Evolutionary conservation across 2,113 vertebrate genomes (phyloP).

Genomic region (Ictalurus furcatus): DNA sequence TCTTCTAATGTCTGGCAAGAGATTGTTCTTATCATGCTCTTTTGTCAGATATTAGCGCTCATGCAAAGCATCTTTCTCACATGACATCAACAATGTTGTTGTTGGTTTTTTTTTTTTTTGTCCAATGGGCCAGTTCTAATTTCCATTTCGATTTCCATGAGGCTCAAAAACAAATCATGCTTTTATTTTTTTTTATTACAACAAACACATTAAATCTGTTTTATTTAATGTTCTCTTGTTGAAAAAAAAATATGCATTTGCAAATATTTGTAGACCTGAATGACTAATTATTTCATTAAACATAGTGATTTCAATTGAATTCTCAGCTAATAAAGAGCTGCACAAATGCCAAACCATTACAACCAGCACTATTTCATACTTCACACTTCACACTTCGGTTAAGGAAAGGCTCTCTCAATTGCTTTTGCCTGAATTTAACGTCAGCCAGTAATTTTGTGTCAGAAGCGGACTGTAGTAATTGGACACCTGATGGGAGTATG

Average conservation of each 20-base stretch:
- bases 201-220: neutral
- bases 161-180: neutral
- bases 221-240: neutral
- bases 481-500: neutral
- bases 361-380: neutral
- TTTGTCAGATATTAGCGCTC: neutral
- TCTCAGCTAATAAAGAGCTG: neutral
- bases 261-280: neutral
- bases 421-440: neutral
- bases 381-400: neutral
- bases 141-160: neutral
- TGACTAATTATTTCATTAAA: neutral
- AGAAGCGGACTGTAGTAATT: neutral
- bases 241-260: neutral
- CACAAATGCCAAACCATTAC: neutral
- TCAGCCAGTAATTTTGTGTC: neutral
- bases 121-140: neutral
- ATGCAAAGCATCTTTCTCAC: conserved; percentile 7
- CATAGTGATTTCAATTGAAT: neutral
- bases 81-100: neutral
- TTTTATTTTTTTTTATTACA: neutral
- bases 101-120: neutral
- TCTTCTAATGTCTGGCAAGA: neutral
- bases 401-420: neutral
- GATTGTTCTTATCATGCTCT: neutral